These are phyloP conservation scores for Onychomys arenicola DNA, from an alignment of 2,797 vertebrate species.

Conservation along the genomic window DNA sequence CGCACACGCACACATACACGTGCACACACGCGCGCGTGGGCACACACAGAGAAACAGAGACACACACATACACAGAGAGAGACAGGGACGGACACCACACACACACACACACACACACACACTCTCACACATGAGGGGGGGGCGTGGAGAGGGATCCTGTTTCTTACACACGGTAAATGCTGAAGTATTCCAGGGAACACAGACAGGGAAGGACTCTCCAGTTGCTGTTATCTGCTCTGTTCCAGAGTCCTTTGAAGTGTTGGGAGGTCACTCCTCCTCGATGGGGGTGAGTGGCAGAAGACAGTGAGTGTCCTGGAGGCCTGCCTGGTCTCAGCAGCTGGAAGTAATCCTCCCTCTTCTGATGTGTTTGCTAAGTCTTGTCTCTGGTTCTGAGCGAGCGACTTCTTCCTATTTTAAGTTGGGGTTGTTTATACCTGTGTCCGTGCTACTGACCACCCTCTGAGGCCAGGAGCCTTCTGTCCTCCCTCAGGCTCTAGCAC, in stretches of 20 bases:
- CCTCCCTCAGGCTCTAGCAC: neutral
- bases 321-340: conserved; percentile 57
- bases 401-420: conserved; percentile 36
- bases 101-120: neutral
- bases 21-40: no score
- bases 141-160: neutral
- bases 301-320: conserved; percentile 57
- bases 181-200: neutral
- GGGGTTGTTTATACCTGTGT: neutral
- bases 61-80: neutral
- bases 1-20: neutral
- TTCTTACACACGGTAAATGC: neutral
- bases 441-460: neutral
- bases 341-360: conserved; percentile 46
- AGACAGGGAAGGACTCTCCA: neutral
- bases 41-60: neutral
- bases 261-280: conserved; percentile 57
- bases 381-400: neutral
- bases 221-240: conserved; percentile 29
- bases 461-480: conserved; percentile 6
- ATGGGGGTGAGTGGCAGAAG: conserved; percentile 61
- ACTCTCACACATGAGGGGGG: neutral
- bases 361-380: neutral
- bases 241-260: conserved; percentile 53
- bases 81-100: neutral